phyloP scores from a whole-genome alignment of 1,140 invertebrate species.

The Adelges cooleyi region DNA sequence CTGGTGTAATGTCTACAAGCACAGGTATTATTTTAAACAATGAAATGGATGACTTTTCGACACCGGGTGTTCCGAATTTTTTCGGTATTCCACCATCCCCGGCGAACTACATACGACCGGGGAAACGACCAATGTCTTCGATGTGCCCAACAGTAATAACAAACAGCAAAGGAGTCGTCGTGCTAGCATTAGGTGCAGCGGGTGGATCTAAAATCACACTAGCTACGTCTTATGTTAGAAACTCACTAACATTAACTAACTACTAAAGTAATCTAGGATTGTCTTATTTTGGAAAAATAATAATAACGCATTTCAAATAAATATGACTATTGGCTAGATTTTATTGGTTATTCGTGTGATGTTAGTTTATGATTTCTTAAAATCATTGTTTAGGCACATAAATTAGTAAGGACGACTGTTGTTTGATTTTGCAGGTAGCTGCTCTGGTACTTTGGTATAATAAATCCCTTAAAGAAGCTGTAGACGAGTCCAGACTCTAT shows the following conservation, averaged over 20 bases:
- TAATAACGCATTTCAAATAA: background rate
- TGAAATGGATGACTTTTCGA: constrained; percentile 92
- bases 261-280: too few relatives aligned
- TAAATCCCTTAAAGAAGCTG: constrained; percentile 71
- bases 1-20: constrained; percentile 52
- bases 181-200: constrained; percentile 67
- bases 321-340: background rate
- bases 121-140: constrained; percentile 78
- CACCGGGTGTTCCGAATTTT: constrained; percentile 60
- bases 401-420: background rate
- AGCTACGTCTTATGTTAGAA: constrained; percentile 55
- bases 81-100: constrained; percentile 67
- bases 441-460: constrained; percentile 73
- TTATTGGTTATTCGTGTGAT: background rate
- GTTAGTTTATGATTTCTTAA: background rate
- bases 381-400: background rate
- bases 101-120: constrained; percentile 64
- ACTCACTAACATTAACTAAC: too few relatives aligned
- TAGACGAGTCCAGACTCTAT: constrained; percentile 78
- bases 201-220: constrained; percentile 85
- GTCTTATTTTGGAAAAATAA: background rate
- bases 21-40: constrained; percentile 89
- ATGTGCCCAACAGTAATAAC: constrained; percentile 77
- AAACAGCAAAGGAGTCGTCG: constrained; percentile 49
- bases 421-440: constrained; percentile 51